A percentile compares a stretch with the other conserved stretches of the same genome.
phyloP scores from a whole-genome alignment of 2,888 invertebrate genomes.

The Oscheius sp. region DNA sequence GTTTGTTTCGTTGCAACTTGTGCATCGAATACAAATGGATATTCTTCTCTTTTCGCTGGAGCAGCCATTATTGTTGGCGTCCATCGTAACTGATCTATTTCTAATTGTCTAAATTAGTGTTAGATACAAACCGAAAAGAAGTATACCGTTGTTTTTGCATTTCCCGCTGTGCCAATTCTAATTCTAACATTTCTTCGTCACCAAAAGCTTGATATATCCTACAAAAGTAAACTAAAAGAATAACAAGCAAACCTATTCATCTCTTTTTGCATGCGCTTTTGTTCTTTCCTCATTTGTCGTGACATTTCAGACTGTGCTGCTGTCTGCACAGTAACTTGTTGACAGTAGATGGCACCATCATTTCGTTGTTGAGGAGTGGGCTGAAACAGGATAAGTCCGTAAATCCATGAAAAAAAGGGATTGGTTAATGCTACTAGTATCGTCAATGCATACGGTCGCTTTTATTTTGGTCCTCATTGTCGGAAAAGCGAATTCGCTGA shows the following conservation, averaged over 20 bases:
- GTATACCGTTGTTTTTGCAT: constrained; percentile 46
- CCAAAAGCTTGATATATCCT: constrained; percentile 82
- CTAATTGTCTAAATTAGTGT: constrained; percentile 70
- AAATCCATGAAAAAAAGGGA: not conserved
- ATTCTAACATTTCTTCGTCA: constrained; percentile 56
- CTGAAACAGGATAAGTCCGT: not conserved
- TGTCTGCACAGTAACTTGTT: constrained; percentile 57
- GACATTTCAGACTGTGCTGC: constrained; percentile 47
- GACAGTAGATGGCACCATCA: constrained; percentile 34
- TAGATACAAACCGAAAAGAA: not conserved
- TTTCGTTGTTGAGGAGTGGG: constrained; percentile 11
- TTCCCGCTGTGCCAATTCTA: constrained; percentile 56
- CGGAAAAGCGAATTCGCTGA: not conserved
- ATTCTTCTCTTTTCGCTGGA: constrained; percentile 72
- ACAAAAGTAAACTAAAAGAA: constrained; percentile 79
- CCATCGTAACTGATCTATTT: constrained; percentile 69
- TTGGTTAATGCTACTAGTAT: not conserved
- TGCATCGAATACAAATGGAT: constrained; percentile 88
- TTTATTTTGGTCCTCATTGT: not conserved
- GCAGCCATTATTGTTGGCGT: constrained; percentile 62
- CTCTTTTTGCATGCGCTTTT: constrained; percentile 48
- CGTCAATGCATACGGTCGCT: not conserved
- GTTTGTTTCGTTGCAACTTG: constrained; percentile 79
- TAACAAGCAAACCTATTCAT: constrained; percentile 32
- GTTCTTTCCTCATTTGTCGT: constrained; percentile 54